Evolutionary conservation across 2,888 invertebrate species (phyloP).

Genomic region (Elegia similella): DNA sequence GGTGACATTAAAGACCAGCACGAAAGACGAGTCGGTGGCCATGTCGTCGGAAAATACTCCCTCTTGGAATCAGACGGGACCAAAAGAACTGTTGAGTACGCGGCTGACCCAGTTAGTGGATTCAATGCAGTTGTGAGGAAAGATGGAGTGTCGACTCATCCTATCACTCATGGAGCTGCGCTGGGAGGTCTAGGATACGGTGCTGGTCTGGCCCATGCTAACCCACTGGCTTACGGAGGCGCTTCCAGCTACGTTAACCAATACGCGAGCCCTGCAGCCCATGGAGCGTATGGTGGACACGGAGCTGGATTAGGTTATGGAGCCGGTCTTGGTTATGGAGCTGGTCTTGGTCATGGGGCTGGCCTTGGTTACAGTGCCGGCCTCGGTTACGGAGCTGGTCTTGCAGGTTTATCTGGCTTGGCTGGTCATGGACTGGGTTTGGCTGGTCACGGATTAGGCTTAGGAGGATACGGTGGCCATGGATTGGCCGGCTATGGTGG

Average conservation of each 20-base stretch:
- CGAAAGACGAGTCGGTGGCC: constrained; percentile 72
- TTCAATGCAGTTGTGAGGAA: constrained; percentile 76
- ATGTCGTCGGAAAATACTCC: constrained; percentile 74
- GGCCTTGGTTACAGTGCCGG: neutral
- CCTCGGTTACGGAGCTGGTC: neutral
- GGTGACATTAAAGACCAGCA: constrained; percentile 76
- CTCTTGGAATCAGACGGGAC: constrained; percentile 74
- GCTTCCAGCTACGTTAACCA: constrained; percentile 3
- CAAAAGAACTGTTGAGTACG: constrained; percentile 73
- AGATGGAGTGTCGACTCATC: constrained; percentile 42
- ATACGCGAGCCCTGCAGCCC: constrained; percentile 24
- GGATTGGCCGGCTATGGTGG: constrained; percentile 22
- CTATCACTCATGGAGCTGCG: constrained; percentile 18
- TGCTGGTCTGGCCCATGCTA: constrained; percentile 1
- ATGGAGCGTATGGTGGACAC: constrained; percentile 24
- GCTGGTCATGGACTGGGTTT: neutral
- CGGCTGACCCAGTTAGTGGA: constrained; percentile 66
- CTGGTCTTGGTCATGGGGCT: constrained; percentile 6
- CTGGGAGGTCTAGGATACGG: constrained; percentile 15
- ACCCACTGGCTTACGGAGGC: neutral
- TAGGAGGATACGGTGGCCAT: constrained; percentile 30
- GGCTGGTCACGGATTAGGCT: neutral
- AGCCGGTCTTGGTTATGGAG: neutral
- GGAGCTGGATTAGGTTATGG: constrained; percentile 29
- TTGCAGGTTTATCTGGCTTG: neutral